These are phyloP conservation scores for Calyptomena viridis DNA, from an alignment of 2,113 vertebrate species.

Conservation along the genomic window DNA sequence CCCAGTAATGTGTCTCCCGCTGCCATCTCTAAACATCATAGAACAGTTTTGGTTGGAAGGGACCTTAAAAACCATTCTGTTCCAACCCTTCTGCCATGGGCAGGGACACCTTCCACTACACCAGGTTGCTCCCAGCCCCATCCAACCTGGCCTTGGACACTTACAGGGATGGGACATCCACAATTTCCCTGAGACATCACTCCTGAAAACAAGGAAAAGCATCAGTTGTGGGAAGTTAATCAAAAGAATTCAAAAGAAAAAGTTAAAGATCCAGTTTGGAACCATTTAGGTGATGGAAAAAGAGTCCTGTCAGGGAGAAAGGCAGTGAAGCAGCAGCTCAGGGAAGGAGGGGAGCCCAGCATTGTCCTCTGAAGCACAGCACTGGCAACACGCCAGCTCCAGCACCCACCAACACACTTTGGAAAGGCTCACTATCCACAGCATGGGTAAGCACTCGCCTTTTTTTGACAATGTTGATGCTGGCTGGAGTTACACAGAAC, in stretches of 20 bases:
- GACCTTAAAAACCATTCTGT: neutral
- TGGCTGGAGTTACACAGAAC: neutral
- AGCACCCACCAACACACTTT: fast-evolving
- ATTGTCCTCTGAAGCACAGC: neutral
- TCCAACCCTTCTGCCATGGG: neutral
- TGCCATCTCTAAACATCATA: neutral
- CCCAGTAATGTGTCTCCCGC: neutral
- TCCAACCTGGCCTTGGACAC: too few relatives aligned
- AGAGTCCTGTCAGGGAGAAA: neutral
- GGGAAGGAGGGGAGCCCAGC: neutral
- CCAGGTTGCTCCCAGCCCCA: neutral
- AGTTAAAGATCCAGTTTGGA: neutral
- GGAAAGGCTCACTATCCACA: neutral
- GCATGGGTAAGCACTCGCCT: neutral
- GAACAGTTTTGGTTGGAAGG: neutral
- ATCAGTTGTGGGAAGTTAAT: neutral
- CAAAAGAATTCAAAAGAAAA: neutral
- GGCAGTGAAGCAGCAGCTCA: neutral
- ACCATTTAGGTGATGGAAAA: neutral
- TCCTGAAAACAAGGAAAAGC: neutral
- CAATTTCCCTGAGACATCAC: neutral
- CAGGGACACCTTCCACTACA: neutral
- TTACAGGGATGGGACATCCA: neutral
- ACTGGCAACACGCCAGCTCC: neutral
- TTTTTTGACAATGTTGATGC: neutral